Evolutionary conservation across 2,888 invertebrate species (phyloP), one percentile per base, ranked within the genome.

Genomic region (Leptura quadrifasciata): DNA sequence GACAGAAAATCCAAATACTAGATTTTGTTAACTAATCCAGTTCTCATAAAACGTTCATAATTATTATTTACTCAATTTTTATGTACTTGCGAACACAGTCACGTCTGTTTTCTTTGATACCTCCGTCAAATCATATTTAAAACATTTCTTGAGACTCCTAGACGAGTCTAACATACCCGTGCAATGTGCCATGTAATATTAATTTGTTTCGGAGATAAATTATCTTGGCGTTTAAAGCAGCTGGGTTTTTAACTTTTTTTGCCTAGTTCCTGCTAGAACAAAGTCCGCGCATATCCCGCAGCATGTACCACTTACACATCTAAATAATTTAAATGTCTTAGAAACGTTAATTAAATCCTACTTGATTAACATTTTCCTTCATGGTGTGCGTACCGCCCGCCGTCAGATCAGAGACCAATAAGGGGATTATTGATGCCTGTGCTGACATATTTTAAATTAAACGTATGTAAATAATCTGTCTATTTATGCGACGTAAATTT

Each of bases 371-470:
- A n/a, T 65, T 65, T 65, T 65, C 65, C 52, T 65, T 47, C 63
- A 20, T 39, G 63, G 63, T 63, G 63, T 39, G 39, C 63, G 65
- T 65, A 76, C 72, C 76, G 74, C 69, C 72, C 61, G 76, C 74
- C 64, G 75, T 75, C 79, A 76, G 71, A 76, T 77, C 77, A 75
- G 64, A 79, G 69, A 72, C 73, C 72, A 70, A 73, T 76, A 70
- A 70, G 71, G 76, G 63, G 68, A 63, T 74, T 74, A 80, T 80
- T 77, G 77, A 78, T 76, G 77, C 65, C 60, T 47, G 61, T 52
- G 74, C 70, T 72, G 77, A 72, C 80, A 77, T 71, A 70, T 74
- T 71, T 67, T 71, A 76, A 76, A 76, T 76, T 75, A 71, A 76
- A 77, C 75, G 55, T 67, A 76, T 77, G 61, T 39, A 64, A 72